Conservation (phyloP, 2,888 invertebrate species). For the Drosophila kambysellisi region DNA sequence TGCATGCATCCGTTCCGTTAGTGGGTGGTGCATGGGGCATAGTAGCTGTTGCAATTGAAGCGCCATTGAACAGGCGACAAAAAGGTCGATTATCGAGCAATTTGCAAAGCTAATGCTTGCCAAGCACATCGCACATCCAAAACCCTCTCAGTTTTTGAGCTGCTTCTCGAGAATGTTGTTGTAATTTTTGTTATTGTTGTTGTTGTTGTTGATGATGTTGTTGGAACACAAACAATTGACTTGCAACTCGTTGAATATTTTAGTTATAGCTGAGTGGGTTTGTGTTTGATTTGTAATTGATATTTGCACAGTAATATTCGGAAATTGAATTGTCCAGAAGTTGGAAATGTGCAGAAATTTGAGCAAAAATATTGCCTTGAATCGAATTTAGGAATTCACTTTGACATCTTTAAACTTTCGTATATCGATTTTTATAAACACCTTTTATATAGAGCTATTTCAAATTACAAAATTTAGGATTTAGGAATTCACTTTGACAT, state of each 20-base stretch:
- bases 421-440: neutral
- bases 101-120: constrained; percentile 51
- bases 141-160: neutral
- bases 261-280: constrained; percentile 3
- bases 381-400: neutral
- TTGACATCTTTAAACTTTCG: neutral
- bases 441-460: neutral
- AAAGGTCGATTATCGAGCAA: constrained; percentile 57
- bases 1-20: constrained; percentile 22
- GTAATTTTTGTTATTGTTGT: neutral
- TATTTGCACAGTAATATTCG: neutral
- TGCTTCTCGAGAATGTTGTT: neutral
- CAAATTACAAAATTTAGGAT: no score
- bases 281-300: constrained; percentile 10
- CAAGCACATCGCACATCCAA: constrained; percentile 27
- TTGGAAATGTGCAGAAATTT: neutral
- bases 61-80: constrained; percentile 70
- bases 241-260: constrained; percentile 5
- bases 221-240: constrained; percentile 7
- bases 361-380: neutral
- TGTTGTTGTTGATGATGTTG: neutral
- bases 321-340: neutral
- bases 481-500: neutral
- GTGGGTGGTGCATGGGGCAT: constrained; percentile 12
- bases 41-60: constrained; percentile 55